Evolutionary conservation across 2,113 vertebrate genomes (phyloP).

Genomic region (Rutilus rutilus): DNA sequence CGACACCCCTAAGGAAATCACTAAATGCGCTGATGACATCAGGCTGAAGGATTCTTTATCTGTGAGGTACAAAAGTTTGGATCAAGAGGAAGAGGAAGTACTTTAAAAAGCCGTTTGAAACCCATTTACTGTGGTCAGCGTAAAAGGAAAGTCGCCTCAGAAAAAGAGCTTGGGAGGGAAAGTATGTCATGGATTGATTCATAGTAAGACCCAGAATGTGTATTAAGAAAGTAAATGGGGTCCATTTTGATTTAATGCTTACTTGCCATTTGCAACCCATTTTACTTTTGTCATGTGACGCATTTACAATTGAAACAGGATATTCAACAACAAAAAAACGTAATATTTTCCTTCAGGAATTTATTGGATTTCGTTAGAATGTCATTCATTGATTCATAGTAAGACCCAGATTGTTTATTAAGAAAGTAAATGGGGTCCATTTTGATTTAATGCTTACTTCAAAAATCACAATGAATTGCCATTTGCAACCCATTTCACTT

Average conservation of each 20-base stretch:
- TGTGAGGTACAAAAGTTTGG: conserved; percentile 32
- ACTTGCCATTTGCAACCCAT: not conserved
- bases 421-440: no score
- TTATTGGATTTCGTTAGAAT: not conserved
- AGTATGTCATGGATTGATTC: no score
- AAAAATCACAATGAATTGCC: no score
- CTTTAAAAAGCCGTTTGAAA: conserved; percentile 18
- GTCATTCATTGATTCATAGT: not conserved
- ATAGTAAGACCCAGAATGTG: no score
- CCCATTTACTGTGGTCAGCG: not conserved
- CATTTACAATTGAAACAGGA: not conserved
- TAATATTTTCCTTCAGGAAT: not conserved
- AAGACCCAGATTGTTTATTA: not conserved
- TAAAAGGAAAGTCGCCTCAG: no score
- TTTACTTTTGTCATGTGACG: not conserved
- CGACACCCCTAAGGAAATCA: not conserved
- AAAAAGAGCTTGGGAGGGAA: no score
- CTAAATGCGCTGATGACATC: not conserved
- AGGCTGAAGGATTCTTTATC: conserved; percentile 12
- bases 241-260: no score
- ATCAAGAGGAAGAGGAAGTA: conserved; percentile 45
- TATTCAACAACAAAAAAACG: not conserved
- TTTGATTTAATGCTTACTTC: no score
- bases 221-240: no score
- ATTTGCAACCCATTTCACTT: not conserved